phyloP scores from a whole-genome alignment of 2,888 invertebrate genomes.

The Drosophila formosana region DNA sequence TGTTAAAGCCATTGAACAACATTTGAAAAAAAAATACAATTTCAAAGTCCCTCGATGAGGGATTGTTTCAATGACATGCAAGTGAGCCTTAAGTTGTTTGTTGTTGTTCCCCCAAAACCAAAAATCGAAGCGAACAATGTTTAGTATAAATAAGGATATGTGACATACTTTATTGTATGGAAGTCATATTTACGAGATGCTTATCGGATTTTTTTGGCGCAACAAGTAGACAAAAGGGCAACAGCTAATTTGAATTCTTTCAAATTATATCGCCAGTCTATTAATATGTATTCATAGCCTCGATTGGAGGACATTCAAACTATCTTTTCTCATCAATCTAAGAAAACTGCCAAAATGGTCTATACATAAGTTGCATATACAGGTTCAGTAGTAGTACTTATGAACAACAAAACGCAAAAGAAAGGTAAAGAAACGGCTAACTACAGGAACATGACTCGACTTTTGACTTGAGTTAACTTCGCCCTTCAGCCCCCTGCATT shows the following conservation, averaged over 20 bases:
- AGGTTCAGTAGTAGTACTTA: neutral
- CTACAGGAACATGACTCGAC: neutral
- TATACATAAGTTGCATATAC: neutral
- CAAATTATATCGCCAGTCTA: neutral
- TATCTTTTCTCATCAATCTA: neutral
- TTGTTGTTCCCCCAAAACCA: neutral
- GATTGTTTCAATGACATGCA: conserved; percentile 34
- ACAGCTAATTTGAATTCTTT: no score
- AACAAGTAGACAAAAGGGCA: neutral
- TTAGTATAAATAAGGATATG: no score
- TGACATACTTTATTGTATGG: neutral
- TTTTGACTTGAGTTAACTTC: conserved; percentile 7
- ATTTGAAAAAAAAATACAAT: conserved; percentile 18
- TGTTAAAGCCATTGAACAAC: conserved; percentile 8
- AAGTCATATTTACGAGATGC: neutral
- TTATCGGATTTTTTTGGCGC: neutral
- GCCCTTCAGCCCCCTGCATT: neutral
- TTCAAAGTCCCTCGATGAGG: conserved; percentile 41
- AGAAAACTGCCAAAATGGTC: neutral
- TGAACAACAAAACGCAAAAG: conserved; percentile 1
- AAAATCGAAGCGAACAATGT: no score
- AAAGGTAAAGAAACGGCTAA: conserved; percentile 1
- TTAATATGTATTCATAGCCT: neutral
- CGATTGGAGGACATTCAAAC: neutral
- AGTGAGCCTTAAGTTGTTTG: conserved; percentile 12